Percentiles rank a stretch among this genome's conserved stretches.
These are phyloP conservation scores for Ariolimax columbianus DNA, from an alignment of 2,888 invertebrate species.

Conservation along the genomic window DNA sequence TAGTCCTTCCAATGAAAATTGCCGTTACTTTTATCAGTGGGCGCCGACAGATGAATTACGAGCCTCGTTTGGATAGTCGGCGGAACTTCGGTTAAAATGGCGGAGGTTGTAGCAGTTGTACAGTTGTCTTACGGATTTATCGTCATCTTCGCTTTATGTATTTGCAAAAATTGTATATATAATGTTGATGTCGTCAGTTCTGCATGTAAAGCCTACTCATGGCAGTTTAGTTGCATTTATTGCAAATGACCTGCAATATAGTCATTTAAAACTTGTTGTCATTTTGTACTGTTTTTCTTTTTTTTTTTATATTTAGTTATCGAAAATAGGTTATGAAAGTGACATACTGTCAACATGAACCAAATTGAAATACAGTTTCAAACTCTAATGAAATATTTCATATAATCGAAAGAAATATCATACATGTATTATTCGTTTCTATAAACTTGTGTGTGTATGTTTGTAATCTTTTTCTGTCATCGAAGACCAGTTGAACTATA, in stretches of 20 bases:
- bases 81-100: conserved; percentile 70
- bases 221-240: not conserved
- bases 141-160: not conserved
- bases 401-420: no score
- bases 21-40: not conserved
- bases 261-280: not conserved
- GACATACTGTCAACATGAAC: conserved; percentile 26
- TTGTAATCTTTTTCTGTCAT: no score
- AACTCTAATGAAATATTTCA: no score
- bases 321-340: conserved; percentile 48
- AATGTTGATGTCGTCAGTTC: not conserved
- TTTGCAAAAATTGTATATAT: conserved; percentile 16
- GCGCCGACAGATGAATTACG: conserved; percentile 36
- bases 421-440: no score
- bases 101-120: conserved; percentile 72
- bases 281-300: not conserved
- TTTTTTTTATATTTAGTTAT: conserved; percentile 29
- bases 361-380: no score
- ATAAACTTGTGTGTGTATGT: no score
- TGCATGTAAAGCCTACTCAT: not conserved
- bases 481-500: no score
- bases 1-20: conserved; percentile 22
- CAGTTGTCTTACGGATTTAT: conserved; percentile 27
- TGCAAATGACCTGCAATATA: not conserved
- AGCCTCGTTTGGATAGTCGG: conserved; percentile 71